A percentile compares a stretch with the other conserved stretches of the same genome.
phyloP scores from a whole-genome alignment of 2,797 vertebrate species.

The Fundulus diaphanus region DNA sequence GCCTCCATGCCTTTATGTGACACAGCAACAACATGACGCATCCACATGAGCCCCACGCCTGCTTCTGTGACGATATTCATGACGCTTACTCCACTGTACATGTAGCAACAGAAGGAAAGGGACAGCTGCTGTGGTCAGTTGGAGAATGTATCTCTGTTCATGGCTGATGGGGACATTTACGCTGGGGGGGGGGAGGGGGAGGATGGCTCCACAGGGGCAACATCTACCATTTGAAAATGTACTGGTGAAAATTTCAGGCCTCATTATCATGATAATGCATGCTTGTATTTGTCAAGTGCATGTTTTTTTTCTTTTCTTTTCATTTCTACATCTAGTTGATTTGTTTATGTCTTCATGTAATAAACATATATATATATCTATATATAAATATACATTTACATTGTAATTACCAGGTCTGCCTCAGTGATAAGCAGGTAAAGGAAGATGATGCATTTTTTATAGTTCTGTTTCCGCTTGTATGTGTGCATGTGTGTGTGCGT shows the following conservation, averaged over 20 bases:
- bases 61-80: conserved; percentile 59
- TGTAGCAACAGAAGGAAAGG: conserved; percentile 76
- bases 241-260: conserved; percentile 73
- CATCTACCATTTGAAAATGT: conserved; percentile 59
- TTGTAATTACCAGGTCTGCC: conserved; percentile 79
- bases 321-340: conserved; percentile 40
- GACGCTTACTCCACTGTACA: conserved; percentile 74
- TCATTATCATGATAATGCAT: conserved; percentile 85
- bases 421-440: conserved; percentile 69
- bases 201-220: conserved; percentile 38
- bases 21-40: conserved; percentile 55
- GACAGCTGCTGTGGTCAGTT: conserved; percentile 58
- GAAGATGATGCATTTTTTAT: conserved; percentile 52
- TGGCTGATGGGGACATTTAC: conserved; percentile 22
- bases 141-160: conserved; percentile 74
- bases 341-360: conserved; percentile 28
- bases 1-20: conserved; percentile 75
- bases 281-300: conserved; percentile 82
- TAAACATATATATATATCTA: conserved; percentile 13
- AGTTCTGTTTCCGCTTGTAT: conserved; percentile 27
- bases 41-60: conserved; percentile 56
- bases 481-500: conserved; percentile 19
- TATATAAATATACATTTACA: conserved; percentile 27
- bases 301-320: conserved; percentile 69
- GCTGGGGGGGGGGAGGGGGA: conserved; percentile 6